phyloP scores from a whole-genome alignment of 2,113 vertebrate species.

The Ctenodactylus gundi region DNA sequence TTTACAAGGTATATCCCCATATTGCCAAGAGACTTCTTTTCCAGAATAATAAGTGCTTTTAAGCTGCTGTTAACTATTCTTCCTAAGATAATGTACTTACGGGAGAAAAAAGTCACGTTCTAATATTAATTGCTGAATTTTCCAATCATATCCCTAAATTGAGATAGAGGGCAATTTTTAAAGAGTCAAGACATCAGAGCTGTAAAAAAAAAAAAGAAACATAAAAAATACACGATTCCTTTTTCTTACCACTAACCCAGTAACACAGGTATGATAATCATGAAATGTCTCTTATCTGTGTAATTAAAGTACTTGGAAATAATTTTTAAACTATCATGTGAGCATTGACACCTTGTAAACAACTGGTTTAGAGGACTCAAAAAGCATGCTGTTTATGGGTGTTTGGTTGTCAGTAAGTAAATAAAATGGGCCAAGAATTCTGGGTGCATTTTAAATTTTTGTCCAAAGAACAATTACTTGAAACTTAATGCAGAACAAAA shows the following conservation, averaged over 20 bases:
- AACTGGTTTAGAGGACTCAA: background rate
- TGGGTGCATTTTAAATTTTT: background rate
- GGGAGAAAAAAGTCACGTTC: background rate
- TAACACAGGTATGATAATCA: background rate
- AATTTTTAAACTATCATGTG: background rate
- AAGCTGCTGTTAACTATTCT: background rate
- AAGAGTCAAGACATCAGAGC: background rate
- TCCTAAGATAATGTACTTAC: background rate
- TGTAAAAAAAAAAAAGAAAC: background rate
- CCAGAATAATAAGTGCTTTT: slow-evolving; percentile 5
- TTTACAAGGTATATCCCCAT: slow-evolving; percentile 17
- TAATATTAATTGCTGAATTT: background rate
- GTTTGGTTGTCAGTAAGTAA: background rate
- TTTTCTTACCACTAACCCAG: background rate
- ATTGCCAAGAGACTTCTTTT: background rate
- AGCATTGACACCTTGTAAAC: slow-evolving; percentile 3
- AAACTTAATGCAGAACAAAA: slow-evolving; percentile 12
- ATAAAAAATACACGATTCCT: slow-evolving; percentile 10
- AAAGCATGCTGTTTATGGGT: background rate
- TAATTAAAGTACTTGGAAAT: background rate
- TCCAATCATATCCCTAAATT: background rate
- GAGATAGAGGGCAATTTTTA: background rate
- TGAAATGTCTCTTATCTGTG: background rate
- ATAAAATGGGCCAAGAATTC: background rate
- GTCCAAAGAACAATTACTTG: slow-evolving; percentile 8